Base-by-base conservation (phyloP, 2,797 vertebrate species). In the Sebastes paucispinis region DNA sequence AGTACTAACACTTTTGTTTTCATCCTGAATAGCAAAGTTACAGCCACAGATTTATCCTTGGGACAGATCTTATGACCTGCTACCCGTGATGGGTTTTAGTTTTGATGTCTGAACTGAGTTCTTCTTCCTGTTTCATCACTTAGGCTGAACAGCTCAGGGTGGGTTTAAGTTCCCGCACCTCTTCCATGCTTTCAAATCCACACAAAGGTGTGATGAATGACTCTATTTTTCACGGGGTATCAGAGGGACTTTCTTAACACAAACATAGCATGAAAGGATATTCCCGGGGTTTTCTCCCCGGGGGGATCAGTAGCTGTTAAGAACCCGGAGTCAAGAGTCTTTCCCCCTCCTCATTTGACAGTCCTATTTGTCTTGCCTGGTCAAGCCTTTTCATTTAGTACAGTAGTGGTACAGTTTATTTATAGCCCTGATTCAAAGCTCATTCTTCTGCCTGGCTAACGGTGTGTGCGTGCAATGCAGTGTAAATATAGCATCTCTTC, bases 401-500 rank as follows among this genome's bases (percentile, higher is more conserved):
- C 83, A 84, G 88, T 79, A 80, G 84, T 77, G 74, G 70, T 75
- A 27, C 31, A 14, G 80, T 91, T 89, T 90, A 90, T 93, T 89
- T 91, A 89, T 92, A 90, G 86, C 89, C 55, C 69, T 16, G 71
- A 88, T 89, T 86, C 85, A 87, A 89, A 87, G 81, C 85, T 32
- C 77, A 54, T 72, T 86, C 83, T 87, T 89, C 82, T 90, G 88
- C 81, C 78, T 87, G 68, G 82, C 79, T 81, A 78, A 62, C 81
- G 66, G 77, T 14, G 65, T 66, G 82, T 34, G 68, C 69, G 64
- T 90, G 85, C 81, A 75, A 52, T 22, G 18, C 62, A 77, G 72
- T 83, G 79, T 80, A 90, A 89, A 89, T 85, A 87, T 75, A 89
- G 85, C 87, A 68, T 90, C 71, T 85, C 54, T 58, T 52, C 69